Conservation (phyloP, 2,113 vertebrate species). For the Melospiza melodia region DNA sequence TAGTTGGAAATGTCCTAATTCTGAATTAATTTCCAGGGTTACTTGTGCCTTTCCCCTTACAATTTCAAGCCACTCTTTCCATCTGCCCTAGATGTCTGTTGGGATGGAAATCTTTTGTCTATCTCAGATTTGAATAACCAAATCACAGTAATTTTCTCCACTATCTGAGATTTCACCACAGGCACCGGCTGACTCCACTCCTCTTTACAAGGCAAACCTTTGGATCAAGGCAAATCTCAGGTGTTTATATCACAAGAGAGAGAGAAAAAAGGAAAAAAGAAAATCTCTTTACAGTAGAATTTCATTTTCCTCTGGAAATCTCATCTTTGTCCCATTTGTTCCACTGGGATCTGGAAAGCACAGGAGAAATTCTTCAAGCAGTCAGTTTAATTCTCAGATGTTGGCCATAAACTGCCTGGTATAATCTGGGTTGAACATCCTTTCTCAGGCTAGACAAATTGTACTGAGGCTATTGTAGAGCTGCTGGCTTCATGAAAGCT, state of each 20-base stretch:
- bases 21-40: neutral
- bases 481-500: neutral
- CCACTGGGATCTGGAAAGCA: neutral
- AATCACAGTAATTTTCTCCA: neutral
- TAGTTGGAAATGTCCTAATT: neutral
- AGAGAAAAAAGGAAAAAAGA: neutral
- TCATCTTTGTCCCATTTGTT: neutral
- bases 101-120: neutral
- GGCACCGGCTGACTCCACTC: neutral
- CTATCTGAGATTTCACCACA: neutral
- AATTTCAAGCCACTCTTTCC: neutral
- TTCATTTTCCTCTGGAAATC: neutral
- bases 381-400: neutral
- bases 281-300: neutral
- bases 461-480: neutral
- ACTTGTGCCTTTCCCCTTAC: neutral
- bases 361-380: neutral
- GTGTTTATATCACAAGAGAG: neutral
- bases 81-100: neutral
- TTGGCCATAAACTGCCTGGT: neutral
- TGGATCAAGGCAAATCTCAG: neutral
- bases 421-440: neutral
- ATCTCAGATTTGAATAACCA: neutral
- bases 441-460: neutral
- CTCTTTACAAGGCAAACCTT: neutral